Conservation (phyloP, 1,140 invertebrate species). For the Drosophila mauritiana region DNA sequence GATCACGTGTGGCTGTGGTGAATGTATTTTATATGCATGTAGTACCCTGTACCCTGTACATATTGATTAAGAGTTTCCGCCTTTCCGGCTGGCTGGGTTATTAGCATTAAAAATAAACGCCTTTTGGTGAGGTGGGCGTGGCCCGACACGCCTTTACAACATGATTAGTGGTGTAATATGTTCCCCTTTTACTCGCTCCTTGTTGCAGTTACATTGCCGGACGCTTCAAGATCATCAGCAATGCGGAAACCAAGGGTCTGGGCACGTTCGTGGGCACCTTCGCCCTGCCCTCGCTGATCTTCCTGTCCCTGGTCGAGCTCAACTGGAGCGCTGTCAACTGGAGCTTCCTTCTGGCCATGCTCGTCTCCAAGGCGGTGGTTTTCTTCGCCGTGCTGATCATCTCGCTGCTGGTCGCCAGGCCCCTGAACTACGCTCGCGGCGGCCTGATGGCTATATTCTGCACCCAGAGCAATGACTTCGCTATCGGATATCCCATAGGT, state of each 20-base stretch:
- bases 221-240: conserved; percentile 92
- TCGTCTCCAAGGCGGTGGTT: conserved; percentile 93
- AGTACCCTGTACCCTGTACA: neutral
- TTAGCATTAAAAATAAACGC: conserved; percentile 30
- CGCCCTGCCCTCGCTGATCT: conserved; percentile 95
- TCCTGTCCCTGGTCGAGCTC: conserved; percentile 94
- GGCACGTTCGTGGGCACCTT: conserved; percentile 97
- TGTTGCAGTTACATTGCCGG: conserved; percentile 94
- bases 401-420: conserved; percentile 91
- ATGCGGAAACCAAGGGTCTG: conserved; percentile 95
- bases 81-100: conserved; percentile 11
- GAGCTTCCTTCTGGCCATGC: conserved; percentile 93
- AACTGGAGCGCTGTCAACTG: conserved; percentile 95
- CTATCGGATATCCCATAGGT: conserved; percentile 98
- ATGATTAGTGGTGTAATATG: conserved; percentile 27
- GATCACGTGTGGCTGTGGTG: conserved; percentile 35
- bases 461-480: conserved; percentile 99
- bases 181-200: conserved; percentile 47
- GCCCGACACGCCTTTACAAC: conserved; percentile 32
- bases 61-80: conserved; percentile 44
- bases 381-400: conserved; percentile 93
- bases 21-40: conserved; percentile 32
- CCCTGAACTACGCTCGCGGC: conserved; percentile 92
- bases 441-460: conserved; percentile 97
- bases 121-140: conserved; percentile 20